Evolutionary conservation across 1,140 invertebrate species (phyloP).

Genomic region (Hetaerina americana): DNA sequence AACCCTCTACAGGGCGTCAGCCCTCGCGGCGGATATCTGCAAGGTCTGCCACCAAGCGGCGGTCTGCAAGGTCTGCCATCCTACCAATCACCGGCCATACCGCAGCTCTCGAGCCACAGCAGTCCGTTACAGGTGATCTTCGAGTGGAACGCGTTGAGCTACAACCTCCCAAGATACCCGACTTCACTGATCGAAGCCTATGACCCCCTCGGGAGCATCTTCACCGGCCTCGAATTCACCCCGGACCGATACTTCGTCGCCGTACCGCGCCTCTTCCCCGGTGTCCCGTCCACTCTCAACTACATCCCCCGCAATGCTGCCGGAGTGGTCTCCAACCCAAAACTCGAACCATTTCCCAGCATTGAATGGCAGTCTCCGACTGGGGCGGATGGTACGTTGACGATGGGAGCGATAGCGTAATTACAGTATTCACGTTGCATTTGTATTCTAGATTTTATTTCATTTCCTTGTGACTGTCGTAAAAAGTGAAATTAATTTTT

Average conservation of each 20-base stretch:
- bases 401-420: conserved; percentile 13
- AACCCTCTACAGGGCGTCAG: neutral
- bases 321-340: neutral
- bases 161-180: neutral
- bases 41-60: too few relatives aligned
- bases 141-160: neutral
- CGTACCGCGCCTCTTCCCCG: conserved; percentile 59
- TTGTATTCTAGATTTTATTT: too few relatives aligned
- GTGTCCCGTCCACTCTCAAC: conserved; percentile 55
- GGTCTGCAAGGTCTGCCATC: neutral
- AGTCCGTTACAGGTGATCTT: neutral
- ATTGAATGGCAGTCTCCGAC: neutral
- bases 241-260: conserved; percentile 59
- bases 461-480: too few relatives aligned
- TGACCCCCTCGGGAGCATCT: conserved; percentile 28
- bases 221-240: conserved; percentile 57
- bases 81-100: neutral
- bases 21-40: neutral
- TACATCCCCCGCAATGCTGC: conserved; percentile 38
- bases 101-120: neutral
- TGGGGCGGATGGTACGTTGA: neutral
- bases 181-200: neutral
- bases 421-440: neutral
- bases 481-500: too few relatives aligned
- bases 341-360: neutral